Conservation (phyloP, 2,113 vertebrate species). For the Ciconia stormi region DNA sequence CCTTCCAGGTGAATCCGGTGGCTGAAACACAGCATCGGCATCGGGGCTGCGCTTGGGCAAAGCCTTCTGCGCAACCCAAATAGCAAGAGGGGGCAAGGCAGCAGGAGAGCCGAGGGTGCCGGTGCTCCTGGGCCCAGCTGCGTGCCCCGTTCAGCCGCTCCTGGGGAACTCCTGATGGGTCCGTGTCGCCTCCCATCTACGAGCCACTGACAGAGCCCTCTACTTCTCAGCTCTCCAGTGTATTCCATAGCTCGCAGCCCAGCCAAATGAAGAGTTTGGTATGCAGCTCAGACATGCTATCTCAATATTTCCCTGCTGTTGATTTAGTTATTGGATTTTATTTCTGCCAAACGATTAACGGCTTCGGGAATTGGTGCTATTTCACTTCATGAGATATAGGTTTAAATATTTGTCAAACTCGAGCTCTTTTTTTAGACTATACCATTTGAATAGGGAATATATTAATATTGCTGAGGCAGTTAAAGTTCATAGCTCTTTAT, state of each 20-base stretch:
- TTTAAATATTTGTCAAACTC: conserved; percentile 8
- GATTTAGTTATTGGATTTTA: not conserved
- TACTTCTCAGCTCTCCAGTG: not conserved
- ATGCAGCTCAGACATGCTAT: not conserved
- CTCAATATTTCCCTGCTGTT: not conserved
- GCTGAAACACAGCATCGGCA: rapidly evolving
- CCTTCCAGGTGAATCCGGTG: not conserved
- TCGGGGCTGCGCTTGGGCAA: not conserved
- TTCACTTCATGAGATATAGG: not conserved
- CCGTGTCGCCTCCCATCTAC: not conserved
- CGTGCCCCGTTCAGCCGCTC: rapidly evolving
- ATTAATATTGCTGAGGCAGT: not conserved
- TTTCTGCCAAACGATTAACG: not conserved
- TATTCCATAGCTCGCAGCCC: not conserved
- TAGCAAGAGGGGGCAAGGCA: not conserved
- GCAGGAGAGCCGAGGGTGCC: not conserved
- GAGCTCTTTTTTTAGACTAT: not conserved
- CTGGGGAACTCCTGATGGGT: not conserved
- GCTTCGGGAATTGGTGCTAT: not conserved
- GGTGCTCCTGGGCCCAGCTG: not conserved
- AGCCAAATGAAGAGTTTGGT: not conserved
- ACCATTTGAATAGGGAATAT: not conserved
- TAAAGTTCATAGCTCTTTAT: not conserved
- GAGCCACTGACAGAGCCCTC: not conserved
- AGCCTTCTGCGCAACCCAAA: rapidly evolving